phyloP scores from a whole-genome alignment of 2,797 vertebrate genomes.

The Chloroceryle inda region DNA sequence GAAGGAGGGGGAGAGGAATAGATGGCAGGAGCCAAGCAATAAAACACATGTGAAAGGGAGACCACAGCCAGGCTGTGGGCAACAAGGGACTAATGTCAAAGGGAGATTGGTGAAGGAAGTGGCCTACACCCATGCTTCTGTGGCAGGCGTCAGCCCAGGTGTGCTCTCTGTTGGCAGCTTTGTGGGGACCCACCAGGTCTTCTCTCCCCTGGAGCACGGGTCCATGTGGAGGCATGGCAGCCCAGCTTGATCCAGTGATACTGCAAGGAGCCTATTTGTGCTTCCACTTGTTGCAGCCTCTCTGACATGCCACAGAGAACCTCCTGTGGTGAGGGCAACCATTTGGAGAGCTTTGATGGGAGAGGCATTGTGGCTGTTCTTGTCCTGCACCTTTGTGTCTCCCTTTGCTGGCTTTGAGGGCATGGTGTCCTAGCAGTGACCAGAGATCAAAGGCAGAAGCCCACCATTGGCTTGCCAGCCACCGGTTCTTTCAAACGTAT shows the following conservation, averaged over 20 bases:
- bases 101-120: background rate
- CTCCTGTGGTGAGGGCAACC: background rate
- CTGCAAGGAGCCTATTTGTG: background rate
- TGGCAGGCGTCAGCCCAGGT: rapidly evolving
- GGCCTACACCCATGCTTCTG: background rate
- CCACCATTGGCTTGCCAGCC: background rate
- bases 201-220: too few relatives aligned
- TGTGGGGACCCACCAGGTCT: background rate
- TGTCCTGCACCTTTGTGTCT: background rate
- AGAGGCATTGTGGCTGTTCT: rapidly evolving
- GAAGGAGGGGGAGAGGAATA: background rate
- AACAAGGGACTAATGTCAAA: background rate
- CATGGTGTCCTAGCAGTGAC: background rate
- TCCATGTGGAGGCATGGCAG: rapidly evolving
- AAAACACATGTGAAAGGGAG: background rate
- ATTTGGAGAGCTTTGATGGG: background rate
- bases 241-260: background rate
- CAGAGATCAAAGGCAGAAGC: background rate
- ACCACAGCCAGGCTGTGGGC: background rate
- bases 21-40: background rate
- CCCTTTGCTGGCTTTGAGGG: background rate
- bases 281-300: background rate
- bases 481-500: background rate
- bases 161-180: rapidly evolving
- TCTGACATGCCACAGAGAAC: rapidly evolving